Percentiles rank a stretch among this genome's conserved stretches.
phyloP scores from a whole-genome alignment of 2,113 vertebrate species.

The Siphamia tubifer region DNA sequence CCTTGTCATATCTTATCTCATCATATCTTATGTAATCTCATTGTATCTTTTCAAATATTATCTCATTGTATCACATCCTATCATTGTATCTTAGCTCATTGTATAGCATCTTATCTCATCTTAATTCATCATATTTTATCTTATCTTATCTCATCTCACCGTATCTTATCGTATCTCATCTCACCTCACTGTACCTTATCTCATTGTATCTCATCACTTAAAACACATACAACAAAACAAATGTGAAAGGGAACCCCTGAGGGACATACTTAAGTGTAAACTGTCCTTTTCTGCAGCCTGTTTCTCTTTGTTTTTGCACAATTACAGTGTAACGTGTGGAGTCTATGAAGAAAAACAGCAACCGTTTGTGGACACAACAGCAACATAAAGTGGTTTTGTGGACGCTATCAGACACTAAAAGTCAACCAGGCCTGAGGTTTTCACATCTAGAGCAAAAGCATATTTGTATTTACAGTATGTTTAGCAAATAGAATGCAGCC shows the following conservation, averaged over 20 bases:
- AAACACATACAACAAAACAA: background rate
- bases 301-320: background rate
- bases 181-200: too few species aligned
- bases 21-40: too few species aligned
- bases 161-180: too few species aligned
- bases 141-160: too few species aligned
- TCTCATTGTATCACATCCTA: too few species aligned
- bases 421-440: constrained; percentile 38
- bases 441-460: constrained; percentile 1
- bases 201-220: too few species aligned
- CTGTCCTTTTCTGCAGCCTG: background rate
- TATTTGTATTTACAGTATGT: constrained; percentile 27
- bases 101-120: too few species aligned
- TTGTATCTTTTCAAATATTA: too few species aligned
- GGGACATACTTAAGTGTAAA: background rate
- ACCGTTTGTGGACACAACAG: background rate
- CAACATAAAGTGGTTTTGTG: constrained; percentile 16
- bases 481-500: background rate
- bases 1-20: too few species aligned
- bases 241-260: background rate
- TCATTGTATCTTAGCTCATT: too few species aligned
- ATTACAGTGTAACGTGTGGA: background rate
- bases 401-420: constrained; percentile 15
- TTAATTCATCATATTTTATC: too few species aligned
- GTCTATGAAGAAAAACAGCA: background rate